Conservation (phyloP, 2,797 vertebrate genomes). For the Galaxias olidus region DNA sequence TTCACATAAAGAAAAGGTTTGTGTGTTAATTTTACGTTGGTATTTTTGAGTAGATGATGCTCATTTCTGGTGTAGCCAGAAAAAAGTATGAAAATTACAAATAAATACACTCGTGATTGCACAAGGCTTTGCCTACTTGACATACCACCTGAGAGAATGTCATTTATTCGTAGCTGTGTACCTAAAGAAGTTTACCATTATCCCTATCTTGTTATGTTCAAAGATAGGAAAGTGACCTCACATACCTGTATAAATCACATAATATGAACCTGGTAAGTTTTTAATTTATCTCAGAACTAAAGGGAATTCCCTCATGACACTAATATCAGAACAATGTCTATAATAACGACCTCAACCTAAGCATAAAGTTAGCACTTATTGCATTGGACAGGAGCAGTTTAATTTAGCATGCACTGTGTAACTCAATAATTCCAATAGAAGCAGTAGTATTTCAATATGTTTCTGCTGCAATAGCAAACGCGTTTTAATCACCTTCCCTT, state of each 20-base stretch:
- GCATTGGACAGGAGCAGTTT: no score
- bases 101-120: no score
- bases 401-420: no score
- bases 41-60: conserved; percentile 34
- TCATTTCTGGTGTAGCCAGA: conserved; percentile 41
- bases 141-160: conserved; percentile 13
- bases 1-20: no score
- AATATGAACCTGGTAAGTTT: neutral
- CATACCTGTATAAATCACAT: neutral
- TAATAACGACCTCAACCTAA: no score
- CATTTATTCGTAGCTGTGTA: conserved; percentile 19
- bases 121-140: conserved; percentile 9
- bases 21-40: conserved; percentile 13
- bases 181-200: neutral
- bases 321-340: neutral
- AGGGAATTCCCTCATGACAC: neutral
- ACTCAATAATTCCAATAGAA: no score
- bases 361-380: no score
- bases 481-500: no score
- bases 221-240: conserved; percentile 2
- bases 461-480: no score
- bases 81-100: neutral
- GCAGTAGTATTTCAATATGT: no score
- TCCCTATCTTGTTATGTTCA: conserved; percentile 2
- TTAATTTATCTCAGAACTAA: neutral